phyloP scores from a whole-genome alignment of 1,140 invertebrate genomes.

The Pinna nobilis region DNA sequence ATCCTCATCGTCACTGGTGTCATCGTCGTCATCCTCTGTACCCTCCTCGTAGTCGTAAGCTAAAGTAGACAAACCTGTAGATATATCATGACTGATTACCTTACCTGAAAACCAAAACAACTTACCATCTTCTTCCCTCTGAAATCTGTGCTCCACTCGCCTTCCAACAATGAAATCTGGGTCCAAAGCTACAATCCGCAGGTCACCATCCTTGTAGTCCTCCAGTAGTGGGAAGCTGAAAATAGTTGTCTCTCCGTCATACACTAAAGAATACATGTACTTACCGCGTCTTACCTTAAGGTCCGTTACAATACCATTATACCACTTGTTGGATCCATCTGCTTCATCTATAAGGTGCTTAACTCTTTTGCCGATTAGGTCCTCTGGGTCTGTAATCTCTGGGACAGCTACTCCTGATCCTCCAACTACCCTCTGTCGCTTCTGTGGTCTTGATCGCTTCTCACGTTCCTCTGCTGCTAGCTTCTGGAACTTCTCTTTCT shows the following conservation, averaged over 20 bases:
- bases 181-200: conserved; percentile 7
- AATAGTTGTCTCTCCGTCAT: conserved; percentile 8
- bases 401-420: no score
- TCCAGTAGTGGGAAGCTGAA: conserved; percentile 5
- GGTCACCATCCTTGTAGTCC: neutral
- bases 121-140: neutral
- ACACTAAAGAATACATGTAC: conserved; percentile 16
- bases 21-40: neutral
- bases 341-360: neutral
- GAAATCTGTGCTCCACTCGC: conserved; percentile 14
- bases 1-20: no score
- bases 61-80: neutral
- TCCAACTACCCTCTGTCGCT: no score
- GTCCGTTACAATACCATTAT: neutral
- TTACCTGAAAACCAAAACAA: no score
- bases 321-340: neutral
- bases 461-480: no score
- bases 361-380: no score
- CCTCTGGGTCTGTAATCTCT: no score
- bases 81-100: neutral
- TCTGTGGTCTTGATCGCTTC: no score
- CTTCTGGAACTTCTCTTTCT: no score
- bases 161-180: conserved; percentile 9
- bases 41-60: conserved; percentile 7
- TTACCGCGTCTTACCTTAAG: no score